A percentile compares a stretch with the other conserved stretches of the same genome.
Evolutionary conservation across 2,797 vertebrate genomes (phyloP).

Genomic region (Jordanella pulchra): DNA sequence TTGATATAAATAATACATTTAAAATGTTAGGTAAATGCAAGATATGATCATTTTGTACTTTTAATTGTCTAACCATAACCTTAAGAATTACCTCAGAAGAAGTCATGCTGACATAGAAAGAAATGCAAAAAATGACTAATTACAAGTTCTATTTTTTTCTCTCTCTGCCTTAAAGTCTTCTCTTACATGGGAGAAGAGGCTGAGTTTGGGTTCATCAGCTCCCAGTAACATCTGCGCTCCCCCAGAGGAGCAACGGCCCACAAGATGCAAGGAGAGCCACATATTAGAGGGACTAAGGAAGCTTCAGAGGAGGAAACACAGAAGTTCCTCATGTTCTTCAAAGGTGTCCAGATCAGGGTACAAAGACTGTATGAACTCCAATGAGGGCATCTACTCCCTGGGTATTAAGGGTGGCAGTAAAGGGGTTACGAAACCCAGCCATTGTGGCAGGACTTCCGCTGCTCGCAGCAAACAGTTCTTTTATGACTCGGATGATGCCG

Average conservation of each 20-base stretch:
- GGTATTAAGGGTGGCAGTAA: slow-evolving; percentile 83
- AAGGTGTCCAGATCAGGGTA: slow-evolving; percentile 87
- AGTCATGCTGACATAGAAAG: not conserved
- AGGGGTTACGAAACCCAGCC: slow-evolving; percentile 69
- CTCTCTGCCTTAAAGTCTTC: slow-evolving; percentile 75
- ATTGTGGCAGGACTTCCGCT: slow-evolving; percentile 59
- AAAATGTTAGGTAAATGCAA: not conserved
- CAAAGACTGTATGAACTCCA: slow-evolving; percentile 96
- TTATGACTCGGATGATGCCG: slow-evolving; percentile 86
- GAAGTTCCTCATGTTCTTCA: slow-evolving; percentile 82
- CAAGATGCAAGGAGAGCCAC: slow-evolving; percentile 88
- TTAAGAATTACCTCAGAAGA: not conserved
- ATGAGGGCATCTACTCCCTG: slow-evolving; percentile 94
- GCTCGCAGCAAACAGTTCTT: slow-evolving; percentile 74
- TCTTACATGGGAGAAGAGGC: slow-evolving; percentile 88
- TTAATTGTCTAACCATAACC: not conserved
- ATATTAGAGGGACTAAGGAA: slow-evolving; percentile 89
- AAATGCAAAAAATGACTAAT: not conserved
- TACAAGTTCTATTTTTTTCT: not conserved
- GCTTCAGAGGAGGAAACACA: slow-evolving; percentile 85
- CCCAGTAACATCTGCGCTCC: slow-evolving; percentile 85
- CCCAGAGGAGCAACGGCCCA: slow-evolving; percentile 85
- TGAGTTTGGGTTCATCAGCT: slow-evolving; percentile 86
- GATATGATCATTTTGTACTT: not conserved
- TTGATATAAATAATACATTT: not conserved